These are phyloP conservation scores for Chymomyza amoena DNA, from an alignment of 2,888 invertebrate genomes.

Conservation along the genomic window DNA sequence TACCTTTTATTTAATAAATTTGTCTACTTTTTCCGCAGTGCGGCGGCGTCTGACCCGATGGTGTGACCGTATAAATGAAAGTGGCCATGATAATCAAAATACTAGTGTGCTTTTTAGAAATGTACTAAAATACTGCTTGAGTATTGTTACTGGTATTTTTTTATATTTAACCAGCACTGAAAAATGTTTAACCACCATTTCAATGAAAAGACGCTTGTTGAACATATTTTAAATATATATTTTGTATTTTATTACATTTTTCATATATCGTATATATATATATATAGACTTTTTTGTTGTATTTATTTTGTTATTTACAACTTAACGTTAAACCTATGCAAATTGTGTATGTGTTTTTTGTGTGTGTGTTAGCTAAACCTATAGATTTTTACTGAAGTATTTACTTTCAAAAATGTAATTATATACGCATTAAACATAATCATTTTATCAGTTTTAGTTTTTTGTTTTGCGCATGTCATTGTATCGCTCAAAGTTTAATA, in stretches of 20 bases:
- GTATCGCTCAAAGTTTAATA: slow-evolving; percentile 37
- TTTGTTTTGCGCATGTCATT: slow-evolving; percentile 37
- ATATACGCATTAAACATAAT: slow-evolving; percentile 38
- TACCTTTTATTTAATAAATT: background rate
- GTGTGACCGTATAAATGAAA: background rate
- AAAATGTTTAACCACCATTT: no score
- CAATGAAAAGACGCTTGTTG: background rate
- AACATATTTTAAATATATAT: slow-evolving; percentile 63
- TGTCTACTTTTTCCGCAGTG: slow-evolving; percentile 21
- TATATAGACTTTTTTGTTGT: slow-evolving; percentile 56
- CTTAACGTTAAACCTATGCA: slow-evolving; percentile 60
- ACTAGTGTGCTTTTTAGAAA: background rate
- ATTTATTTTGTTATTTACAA: slow-evolving; percentile 57
- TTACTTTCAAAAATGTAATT: slow-evolving; percentile 58
- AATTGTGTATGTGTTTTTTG: slow-evolving; percentile 42
- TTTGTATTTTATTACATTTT: slow-evolving; percentile 62
- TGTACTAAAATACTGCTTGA: background rate
- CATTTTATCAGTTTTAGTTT: slow-evolving; percentile 37
- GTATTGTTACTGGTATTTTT: background rate
- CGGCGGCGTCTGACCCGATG: slow-evolving; percentile 29
- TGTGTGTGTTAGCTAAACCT: slow-evolving; percentile 38
- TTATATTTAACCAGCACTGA: background rate
- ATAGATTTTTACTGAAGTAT: slow-evolving; percentile 53
- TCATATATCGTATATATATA: slow-evolving; percentile 58
- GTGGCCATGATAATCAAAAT: background rate